Evolutionary conservation across 2,888 invertebrate genomes (phyloP).

Genomic region (Odontocerum albicorne): DNA sequence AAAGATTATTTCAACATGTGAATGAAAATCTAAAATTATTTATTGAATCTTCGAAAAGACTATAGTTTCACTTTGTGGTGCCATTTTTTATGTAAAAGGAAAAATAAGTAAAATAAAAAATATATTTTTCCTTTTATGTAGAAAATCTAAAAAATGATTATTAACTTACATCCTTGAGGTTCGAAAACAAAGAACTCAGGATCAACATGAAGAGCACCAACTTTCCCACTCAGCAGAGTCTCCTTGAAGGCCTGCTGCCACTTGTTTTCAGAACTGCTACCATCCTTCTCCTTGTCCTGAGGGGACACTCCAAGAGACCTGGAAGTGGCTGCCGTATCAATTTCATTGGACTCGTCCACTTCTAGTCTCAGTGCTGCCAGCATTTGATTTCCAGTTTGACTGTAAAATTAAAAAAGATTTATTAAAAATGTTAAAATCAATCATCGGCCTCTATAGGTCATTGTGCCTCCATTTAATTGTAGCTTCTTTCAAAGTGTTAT

Average conservation of each 20-base stretch:
- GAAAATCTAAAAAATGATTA: too few species aligned
- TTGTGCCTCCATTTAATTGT: too few species aligned
- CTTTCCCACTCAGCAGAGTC: constrained; percentile 69
- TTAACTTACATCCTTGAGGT: constrained; percentile 70
- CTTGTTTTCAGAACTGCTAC: constrained; percentile 39
- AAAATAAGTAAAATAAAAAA: too few species aligned
- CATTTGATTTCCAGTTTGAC: constrained; percentile 64
- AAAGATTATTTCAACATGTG: too few species aligned
- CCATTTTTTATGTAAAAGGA: too few species aligned
- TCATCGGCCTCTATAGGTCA: too few species aligned
- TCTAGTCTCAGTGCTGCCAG: constrained; percentile 76
- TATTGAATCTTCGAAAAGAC: too few species aligned
- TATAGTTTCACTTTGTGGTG: too few species aligned
- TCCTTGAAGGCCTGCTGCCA: constrained; percentile 66
- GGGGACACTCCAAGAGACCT: constrained; percentile 41
- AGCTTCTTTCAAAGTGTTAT: too few species aligned
- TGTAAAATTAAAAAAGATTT: constrained; percentile 38
- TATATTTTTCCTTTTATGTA: too few species aligned
- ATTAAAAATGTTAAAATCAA: constrained; percentile 6
- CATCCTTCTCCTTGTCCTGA: constrained; percentile 32
- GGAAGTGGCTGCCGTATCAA: constrained; percentile 58
- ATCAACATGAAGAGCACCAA: constrained; percentile 80
- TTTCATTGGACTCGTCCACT: constrained; percentile 69
- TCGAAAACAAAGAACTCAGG: constrained; percentile 77
- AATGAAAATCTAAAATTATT: too few species aligned